A percentile compares a stretch with the other conserved stretches of the same genome.
These are phyloP conservation scores for Takifugu ocellatus DNA, from an alignment of 2,797 vertebrate species.

Conservation along the genomic window DNA sequence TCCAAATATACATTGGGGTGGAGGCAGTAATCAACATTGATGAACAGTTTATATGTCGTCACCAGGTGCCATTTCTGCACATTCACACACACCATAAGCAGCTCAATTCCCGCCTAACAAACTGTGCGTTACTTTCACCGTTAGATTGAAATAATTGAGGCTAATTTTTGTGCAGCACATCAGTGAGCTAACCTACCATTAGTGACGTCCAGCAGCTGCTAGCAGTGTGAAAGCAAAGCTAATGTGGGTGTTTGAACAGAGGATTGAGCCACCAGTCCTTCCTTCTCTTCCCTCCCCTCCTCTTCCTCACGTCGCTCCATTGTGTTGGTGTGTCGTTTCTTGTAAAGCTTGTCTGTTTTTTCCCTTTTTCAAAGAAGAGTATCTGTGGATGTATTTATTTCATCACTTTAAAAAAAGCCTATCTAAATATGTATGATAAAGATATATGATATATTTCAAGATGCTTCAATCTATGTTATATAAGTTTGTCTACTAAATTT, in stretches of 20 bases:
- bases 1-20: slow-evolving; percentile 1
- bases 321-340: slow-evolving; percentile 71
- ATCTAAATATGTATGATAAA: slow-evolving; percentile 72
- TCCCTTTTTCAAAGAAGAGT: slow-evolving; percentile 35
- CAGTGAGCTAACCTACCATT: background rate
- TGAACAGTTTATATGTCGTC: slow-evolving; percentile 20
- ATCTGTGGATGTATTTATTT: slow-evolving; percentile 76
- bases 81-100: background rate
- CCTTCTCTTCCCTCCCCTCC: slow-evolving; percentile 18
- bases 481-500: slow-evolving; percentile 77
- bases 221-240: slow-evolving; percentile 13
- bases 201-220: slow-evolving; percentile 24
- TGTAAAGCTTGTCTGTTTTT: slow-evolving; percentile 69
- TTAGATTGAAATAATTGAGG: no score
- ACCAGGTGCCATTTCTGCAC: no score
- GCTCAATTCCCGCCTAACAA: slow-evolving; percentile 3
- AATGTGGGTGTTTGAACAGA: slow-evolving; percentile 15
- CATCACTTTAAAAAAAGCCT: slow-evolving; percentile 54
- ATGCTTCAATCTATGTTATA: slow-evolving; percentile 66
- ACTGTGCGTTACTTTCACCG: background rate
- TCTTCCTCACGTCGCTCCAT: slow-evolving; percentile 66
- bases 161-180: background rate
- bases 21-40: slow-evolving; percentile 36
- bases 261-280: slow-evolving; percentile 25
- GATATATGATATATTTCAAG: slow-evolving; percentile 68